Evolutionary conservation across 2,888 invertebrate species (phyloP).

Genomic region (Caenorhabditis drosophilae): DNA sequence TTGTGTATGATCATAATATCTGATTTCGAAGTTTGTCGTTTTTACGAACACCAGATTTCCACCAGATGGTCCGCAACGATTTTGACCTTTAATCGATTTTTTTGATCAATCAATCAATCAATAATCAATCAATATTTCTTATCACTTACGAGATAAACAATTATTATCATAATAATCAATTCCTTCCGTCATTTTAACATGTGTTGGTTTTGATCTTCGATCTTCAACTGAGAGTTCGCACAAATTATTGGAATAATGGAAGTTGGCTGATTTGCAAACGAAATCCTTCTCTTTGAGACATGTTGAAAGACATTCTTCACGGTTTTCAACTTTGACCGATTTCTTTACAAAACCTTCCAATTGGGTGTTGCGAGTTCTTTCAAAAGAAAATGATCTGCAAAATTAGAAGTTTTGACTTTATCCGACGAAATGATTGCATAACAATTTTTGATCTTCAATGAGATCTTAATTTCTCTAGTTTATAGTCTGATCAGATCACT

Average conservation of each 20-base stretch:
- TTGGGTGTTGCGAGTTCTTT: conserved; percentile 72
- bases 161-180: conserved; percentile 74
- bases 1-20: conserved; percentile 69
- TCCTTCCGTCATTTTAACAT: conserved; percentile 71
- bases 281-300: conserved; percentile 72
- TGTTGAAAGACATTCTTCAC: conserved; percentile 72
- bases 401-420: no score
- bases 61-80: conserved; percentile 68
- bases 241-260: conserved; percentile 71
- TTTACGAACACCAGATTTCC: conserved; percentile 69
- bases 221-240: conserved; percentile 72
- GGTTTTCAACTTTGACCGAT: conserved; percentile 70
- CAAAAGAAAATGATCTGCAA: conserved; percentile 71
- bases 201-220: conserved; percentile 72
- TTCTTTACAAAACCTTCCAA: conserved; percentile 72
- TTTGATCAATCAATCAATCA: neutral
- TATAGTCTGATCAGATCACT: no score
- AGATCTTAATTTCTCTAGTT: no score
- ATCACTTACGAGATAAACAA: conserved; percentile 72
- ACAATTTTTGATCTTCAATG: no score
- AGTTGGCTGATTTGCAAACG: conserved; percentile 73
- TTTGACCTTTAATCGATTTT: conserved; percentile 57
- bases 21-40: conserved; percentile 69
- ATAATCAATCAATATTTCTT: neutral
- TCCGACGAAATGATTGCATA: no score